Evolutionary conservation across 2,797 vertebrate genomes (phyloP).

Genomic region (Ispidina lecontei): DNA sequence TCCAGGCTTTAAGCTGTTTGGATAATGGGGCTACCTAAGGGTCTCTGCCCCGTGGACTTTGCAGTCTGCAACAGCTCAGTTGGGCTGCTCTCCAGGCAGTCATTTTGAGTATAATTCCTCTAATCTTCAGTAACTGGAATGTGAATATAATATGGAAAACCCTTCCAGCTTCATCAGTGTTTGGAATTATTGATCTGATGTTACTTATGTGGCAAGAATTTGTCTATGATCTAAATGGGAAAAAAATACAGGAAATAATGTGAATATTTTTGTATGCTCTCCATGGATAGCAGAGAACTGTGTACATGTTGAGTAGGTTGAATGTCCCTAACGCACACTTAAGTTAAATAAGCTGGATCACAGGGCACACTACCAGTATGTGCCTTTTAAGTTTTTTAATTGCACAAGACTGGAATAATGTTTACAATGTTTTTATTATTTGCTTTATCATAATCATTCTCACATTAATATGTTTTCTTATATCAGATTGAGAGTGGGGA

Average conservation of each 20-base stretch:
- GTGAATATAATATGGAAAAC: neutral
- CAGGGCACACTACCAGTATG: neutral
- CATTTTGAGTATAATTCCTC: neutral
- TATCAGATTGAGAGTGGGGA: neutral
- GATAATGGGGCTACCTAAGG: neutral
- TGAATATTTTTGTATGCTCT: neutral
- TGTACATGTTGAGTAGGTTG: neutral
- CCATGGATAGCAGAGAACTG: neutral
- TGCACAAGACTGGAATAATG: neutral
- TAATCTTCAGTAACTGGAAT: neutral
- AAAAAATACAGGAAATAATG: neutral
- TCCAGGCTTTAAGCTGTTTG: neutral
- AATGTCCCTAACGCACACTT: neutral
- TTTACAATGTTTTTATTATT: neutral
- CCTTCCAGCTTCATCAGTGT: neutral
- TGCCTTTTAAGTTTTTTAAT: neutral
- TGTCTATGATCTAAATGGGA: neutral
- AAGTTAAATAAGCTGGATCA: neutral
- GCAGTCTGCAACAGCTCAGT: rapidly evolving
- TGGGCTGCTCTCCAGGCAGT: neutral
- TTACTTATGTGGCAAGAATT: neutral
- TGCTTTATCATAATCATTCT: neutral
- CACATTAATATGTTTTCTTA: neutral
- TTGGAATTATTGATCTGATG: neutral
- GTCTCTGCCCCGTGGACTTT: neutral